Evolutionary conservation across 2,113 vertebrate species (phyloP), one percentile per base, ranked within the genome.

Genomic region (Labrus mixtus): DNA sequence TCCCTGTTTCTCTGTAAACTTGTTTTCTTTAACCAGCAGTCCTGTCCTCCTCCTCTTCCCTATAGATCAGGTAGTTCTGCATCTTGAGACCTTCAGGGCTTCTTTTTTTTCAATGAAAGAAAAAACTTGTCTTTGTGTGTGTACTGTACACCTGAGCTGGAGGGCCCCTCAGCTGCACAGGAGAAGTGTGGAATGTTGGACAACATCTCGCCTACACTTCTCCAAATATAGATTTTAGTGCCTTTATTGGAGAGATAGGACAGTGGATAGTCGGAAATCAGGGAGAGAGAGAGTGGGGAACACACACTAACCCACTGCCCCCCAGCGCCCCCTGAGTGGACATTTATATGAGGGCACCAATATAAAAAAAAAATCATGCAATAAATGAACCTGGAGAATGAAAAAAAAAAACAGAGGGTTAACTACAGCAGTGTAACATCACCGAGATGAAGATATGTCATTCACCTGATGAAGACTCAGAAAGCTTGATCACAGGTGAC

Each of bases 401-500:
- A 37, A 1, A 19, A 11, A 19, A 11, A 16, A 15, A 4, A 57
- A 15, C 1, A 56, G 16, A 57, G 51, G n/a, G 17, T 36, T 51
- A 67, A 51, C 39, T 17, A 12, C 22, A 73, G 17, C 17, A 37
- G 66, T 73, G 64, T 79, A 69, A 82, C 66, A 58, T 59, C 53
- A 72, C 51, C 50, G 55, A 70, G 60, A 64, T 19, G 36, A 72
- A 50, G 23, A 63, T 22, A 36, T 79, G 70, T 62, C 71, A 76
- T 41, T 88, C 73, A 56, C 59, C 60, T 69, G 77, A 88, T 87
- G 82, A 83, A 78, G 71, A 67, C 76, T 41, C 56, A 65, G 45
- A 55, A 81, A 78, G 82, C 29, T 39, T 69, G 84, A 89, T 82
- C 63, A 76, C 59, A 87, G 79, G 82, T 80, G 84, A 84, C 72